Evolutionary conservation across 2,797 vertebrate species (phyloP).

Genomic region (Phataginus tricuspis): DNA sequence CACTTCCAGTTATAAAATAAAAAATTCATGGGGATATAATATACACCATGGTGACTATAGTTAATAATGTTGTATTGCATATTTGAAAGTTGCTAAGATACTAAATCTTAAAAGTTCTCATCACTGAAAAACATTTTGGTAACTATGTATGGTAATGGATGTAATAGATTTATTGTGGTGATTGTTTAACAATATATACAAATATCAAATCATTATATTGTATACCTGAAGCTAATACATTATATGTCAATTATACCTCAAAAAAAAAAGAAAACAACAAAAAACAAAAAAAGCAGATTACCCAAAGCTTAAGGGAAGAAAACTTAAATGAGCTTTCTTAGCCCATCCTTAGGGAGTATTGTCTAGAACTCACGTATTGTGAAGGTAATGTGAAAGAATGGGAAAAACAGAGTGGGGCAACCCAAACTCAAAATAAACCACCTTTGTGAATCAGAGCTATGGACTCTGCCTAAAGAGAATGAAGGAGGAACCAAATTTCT

Average conservation of each 20-base stretch:
- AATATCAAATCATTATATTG: no score
- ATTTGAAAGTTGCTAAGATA: background rate
- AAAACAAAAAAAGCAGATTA: background rate
- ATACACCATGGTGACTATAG: background rate
- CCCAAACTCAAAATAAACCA: constrained; percentile 37
- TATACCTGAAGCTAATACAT: background rate
- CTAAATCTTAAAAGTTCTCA: background rate
- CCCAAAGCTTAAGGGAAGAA: constrained; percentile 6
- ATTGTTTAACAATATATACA: background rate
- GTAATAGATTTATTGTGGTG: background rate
- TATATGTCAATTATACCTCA: background rate
- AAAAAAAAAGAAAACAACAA: background rate
- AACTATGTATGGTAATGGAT: background rate
- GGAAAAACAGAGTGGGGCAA: background rate
- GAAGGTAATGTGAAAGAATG: background rate
- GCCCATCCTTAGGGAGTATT: constrained; percentile 19
- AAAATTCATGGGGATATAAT: background rate
- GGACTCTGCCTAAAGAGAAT: constrained; percentile 41
- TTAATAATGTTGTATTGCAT: background rate
- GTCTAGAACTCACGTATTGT: background rate
- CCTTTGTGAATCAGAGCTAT: background rate
- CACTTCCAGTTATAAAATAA: background rate
- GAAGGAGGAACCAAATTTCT: constrained; percentile 46
- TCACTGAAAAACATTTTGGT: background rate
- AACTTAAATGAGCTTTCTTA: constrained; percentile 4